Evolutionary conservation across 2,113 vertebrate genomes (phyloP), one percentile per base, ranked within the genome.

Genomic region (Callithrix jacchus): DNA sequence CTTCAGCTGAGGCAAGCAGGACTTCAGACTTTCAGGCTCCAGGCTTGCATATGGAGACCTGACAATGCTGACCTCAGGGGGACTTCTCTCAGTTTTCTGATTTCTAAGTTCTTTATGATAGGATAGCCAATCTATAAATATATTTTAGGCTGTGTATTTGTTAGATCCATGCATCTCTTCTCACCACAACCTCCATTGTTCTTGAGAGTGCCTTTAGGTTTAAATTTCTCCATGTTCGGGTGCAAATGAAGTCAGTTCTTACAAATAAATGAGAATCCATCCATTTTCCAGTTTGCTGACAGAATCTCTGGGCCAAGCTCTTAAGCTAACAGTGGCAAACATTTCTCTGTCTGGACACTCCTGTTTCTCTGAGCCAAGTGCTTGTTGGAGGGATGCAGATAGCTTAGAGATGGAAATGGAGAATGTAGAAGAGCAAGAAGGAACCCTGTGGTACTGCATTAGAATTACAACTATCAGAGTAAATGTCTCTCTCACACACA

Each of bases 161-260:
- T 52, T 37, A 73, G 79, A 13, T 66, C 30, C 42, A 70, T 45
- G n/a, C 81, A 52, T 74, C 16, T 81, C 17, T 47, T 52, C 76
- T 82, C 7, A 56, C 8, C 35, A 45, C n/a, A 64, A 6, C 5
- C 18, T 45, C 54, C 16, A 49, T 1, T 89, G 8, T 56, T 94
- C 30, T 35, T 82, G 74, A 66, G 27, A 54, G 27, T 35, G 20
- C 10, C 42, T 17, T 94, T 42, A 37, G 52, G 32, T 87, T 92
- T 87, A 86, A 37, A 56, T 17, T 83, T 92, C 9, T 56, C 0
- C 18, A 49, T 37, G 6, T 56, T 92, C 42, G 42, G 18, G 66
- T 84, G 25, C 30, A 97, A 70, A 91, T 85, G 66, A 91, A 94
- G 49, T 25, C 45, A 64, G 16, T 95, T 92, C 40, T 35, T 80